Percentiles rank a stretch among this genome's conserved stretches.
phyloP scores from a whole-genome alignment of 1,140 invertebrate genomes.

The Uloborus diversus region DNA sequence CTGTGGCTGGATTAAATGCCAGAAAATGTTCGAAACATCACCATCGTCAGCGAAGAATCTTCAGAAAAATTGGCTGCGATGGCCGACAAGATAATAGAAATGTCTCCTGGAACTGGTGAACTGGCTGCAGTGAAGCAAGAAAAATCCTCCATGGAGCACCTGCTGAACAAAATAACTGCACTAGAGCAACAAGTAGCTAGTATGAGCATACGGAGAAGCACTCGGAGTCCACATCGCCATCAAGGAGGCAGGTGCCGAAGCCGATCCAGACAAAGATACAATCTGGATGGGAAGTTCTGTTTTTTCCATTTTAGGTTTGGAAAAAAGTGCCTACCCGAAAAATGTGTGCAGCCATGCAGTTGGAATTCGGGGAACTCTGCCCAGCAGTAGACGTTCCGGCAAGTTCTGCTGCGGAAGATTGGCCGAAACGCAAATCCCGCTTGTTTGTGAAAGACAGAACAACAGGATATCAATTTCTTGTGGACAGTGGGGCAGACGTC shows the following conservation, averaged over 20 bases:
- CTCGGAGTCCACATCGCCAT: not conserved
- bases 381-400: constrained; percentile 18
- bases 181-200: not conserved
- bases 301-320: not conserved
- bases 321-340: not conserved
- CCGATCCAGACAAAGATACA: not conserved
- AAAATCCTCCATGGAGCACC: not conserved
- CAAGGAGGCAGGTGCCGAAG: not conserved
- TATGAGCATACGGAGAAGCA: not conserved
- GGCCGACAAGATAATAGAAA: not conserved
- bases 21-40: not conserved
- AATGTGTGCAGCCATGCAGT: constrained; percentile 5
- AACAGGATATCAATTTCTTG: not conserved
- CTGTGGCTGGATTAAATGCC: not conserved
- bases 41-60: not conserved
- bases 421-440: not conserved
- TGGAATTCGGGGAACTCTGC: too few species aligned
- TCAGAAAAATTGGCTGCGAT: not conserved
- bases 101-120: not conserved
- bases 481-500: not conserved
- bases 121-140: not conserved
- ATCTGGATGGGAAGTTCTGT: not conserved
- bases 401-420: constrained; percentile 5
- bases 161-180: not conserved
- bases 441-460: constrained; percentile 17